phyloP scores from a whole-genome alignment of 2,113 vertebrate species.

The Pyrgilauda ruficollis region DNA sequence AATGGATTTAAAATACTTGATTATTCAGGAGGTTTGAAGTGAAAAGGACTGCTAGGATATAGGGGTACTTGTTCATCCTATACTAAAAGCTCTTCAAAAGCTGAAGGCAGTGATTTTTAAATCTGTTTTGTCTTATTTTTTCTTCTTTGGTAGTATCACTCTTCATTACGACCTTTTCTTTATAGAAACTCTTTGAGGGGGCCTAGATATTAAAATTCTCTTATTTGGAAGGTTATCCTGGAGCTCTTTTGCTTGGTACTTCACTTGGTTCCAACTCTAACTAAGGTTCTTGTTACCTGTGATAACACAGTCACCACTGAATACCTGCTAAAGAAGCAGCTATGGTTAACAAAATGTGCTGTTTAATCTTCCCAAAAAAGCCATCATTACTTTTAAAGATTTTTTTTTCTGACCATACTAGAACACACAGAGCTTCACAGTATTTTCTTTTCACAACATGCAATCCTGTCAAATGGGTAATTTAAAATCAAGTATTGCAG shows the following conservation, averaged over 20 bases:
- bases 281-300: not conserved
- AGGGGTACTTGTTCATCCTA: not conserved
- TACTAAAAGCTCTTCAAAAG: not conserved
- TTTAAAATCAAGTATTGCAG: not conserved
- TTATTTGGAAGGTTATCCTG: not conserved
- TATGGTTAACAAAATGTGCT: not conserved
- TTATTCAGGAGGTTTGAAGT: not conserved
- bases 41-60: not conserved
- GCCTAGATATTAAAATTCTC: not conserved
- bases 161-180: not conserved
- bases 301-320: not conserved
- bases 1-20: not conserved
- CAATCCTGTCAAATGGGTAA: not conserved
- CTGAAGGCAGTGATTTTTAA: not conserved
- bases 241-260: not conserved
- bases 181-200: not conserved
- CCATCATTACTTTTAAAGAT: not conserved
- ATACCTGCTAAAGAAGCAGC: not conserved
- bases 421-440: not conserved
- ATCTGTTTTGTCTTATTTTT: not conserved
- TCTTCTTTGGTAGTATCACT: not conserved
- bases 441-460: not conserved
- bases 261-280: not conserved
- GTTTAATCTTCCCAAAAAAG: not conserved
- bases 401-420: not conserved